Evolutionary conservation across 2,888 invertebrate genomes (phyloP).

Genomic region (Trachelus tabidus): DNA sequence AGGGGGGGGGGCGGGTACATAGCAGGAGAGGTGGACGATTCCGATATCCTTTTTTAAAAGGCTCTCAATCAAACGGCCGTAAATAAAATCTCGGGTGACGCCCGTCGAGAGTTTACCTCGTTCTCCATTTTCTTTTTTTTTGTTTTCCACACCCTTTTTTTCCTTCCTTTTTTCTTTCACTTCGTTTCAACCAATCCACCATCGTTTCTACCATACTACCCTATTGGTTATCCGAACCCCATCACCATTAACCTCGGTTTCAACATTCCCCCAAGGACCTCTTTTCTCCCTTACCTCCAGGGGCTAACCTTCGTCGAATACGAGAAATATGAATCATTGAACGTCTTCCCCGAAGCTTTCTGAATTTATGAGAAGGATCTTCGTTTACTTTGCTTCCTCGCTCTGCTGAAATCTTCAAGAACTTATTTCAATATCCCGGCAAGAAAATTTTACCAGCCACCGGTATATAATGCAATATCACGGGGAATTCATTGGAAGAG

Average conservation of each 20-base stretch:
- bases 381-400: background rate
- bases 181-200: background rate
- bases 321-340: conserved; percentile 7
- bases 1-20: no score
- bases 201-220: background rate
- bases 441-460: background rate
- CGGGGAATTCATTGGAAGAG: background rate
- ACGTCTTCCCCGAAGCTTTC: background rate
- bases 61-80: conserved; percentile 1
- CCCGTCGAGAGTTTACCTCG: background rate
- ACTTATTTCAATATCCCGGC: background rate
- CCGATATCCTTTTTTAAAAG: background rate
- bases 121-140: background rate
- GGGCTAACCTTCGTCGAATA: background rate
- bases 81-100: conserved; percentile 2
- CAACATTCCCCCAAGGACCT: background rate
- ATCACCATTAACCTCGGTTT: background rate
- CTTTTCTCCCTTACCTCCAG: background rate
- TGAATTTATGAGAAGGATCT: background rate
- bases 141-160: background rate
- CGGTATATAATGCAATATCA: background rate
- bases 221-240: background rate
- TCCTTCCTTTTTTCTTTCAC: background rate
- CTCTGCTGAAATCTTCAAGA: background rate
- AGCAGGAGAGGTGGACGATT: background rate